Evolutionary conservation across 2,888 invertebrate genomes (phyloP).

Genomic region (Diarsia brunnea): DNA sequence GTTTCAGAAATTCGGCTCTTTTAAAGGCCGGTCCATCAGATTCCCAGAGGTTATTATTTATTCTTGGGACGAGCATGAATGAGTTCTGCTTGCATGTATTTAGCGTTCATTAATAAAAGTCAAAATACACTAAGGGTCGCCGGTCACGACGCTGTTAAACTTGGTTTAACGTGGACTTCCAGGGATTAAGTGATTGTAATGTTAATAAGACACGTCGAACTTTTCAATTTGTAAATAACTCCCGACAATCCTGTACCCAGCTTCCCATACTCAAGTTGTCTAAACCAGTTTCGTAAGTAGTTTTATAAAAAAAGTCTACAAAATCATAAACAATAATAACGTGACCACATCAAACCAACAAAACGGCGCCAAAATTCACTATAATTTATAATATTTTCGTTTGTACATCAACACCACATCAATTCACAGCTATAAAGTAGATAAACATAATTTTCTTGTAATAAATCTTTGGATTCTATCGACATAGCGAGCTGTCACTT

Average conservation of each 20-base stretch:
- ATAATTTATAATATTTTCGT: constrained; percentile 51
- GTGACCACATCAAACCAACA: constrained; percentile 29
- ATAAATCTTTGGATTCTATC: constrained; percentile 61
- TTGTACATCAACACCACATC: constrained; percentile 58
- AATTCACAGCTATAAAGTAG: constrained; percentile 54
- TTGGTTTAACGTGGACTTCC: constrained; percentile 45
- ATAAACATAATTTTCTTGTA: constrained; percentile 61
- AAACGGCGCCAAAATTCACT: constrained; percentile 45
- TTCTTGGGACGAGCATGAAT: constrained; percentile 64
- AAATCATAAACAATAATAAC: constrained; percentile 45
- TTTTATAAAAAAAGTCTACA: neutral
- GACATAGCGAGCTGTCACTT: constrained; percentile 54
- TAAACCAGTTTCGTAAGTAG: constrained; percentile 29
- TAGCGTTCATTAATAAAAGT: constrained; percentile 80
- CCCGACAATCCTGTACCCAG: neutral
- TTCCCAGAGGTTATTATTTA: constrained; percentile 68
- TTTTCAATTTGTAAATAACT: constrained; percentile 32
- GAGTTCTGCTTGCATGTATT: constrained; percentile 76
- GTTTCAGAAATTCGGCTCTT: constrained; percentile 76
- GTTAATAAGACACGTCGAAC: constrained; percentile 55
- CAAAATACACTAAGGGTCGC: constrained; percentile 65
- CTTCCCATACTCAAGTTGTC: constrained; percentile 13
- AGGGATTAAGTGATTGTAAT: constrained; percentile 63
- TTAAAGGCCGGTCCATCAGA: constrained; percentile 71
- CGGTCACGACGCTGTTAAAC: constrained; percentile 45